Evolutionary conservation across 2,113 vertebrate genomes (phyloP).

Genomic region (Castor canadensis): DNA sequence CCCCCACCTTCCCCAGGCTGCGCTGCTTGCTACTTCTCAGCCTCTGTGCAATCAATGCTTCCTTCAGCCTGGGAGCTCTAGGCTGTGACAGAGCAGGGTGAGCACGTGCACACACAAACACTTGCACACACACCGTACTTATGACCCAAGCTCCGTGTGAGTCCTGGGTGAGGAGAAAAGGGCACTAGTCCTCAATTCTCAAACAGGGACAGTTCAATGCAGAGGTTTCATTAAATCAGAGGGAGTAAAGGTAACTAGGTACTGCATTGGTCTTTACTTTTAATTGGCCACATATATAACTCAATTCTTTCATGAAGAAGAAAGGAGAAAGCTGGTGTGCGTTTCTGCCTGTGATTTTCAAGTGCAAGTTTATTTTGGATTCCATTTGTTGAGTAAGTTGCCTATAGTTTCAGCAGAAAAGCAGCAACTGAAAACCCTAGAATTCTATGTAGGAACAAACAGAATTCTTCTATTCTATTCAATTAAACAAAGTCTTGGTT

Average conservation of each 20-base stretch:
- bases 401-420: background rate
- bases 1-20: too few relatives aligned
- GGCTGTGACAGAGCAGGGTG: fast-evolving
- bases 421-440: background rate
- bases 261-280: background rate
- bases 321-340: background rate
- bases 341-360: background rate
- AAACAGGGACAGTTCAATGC: background rate
- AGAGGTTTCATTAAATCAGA: background rate
- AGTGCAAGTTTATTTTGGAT: background rate
- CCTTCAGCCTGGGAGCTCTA: too few relatives aligned
- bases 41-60: too few relatives aligned
- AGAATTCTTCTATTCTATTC: background rate
- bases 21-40: background rate
- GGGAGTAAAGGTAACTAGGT: background rate
- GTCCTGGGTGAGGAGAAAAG: too few relatives aligned
- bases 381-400: background rate
- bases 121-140: background rate
- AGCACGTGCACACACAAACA: background rate
- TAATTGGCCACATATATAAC: background rate
- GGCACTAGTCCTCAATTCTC: background rate
- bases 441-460: background rate
- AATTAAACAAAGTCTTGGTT: fast-evolving
- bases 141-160: background rate
- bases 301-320: background rate